Percentiles rank a stretch among this genome's conserved stretches.
These are phyloP conservation scores for Leptinotarsa defecta DNA, from an alignment of 1,140 invertebrate genomes.

Conservation along the genomic window DNA sequence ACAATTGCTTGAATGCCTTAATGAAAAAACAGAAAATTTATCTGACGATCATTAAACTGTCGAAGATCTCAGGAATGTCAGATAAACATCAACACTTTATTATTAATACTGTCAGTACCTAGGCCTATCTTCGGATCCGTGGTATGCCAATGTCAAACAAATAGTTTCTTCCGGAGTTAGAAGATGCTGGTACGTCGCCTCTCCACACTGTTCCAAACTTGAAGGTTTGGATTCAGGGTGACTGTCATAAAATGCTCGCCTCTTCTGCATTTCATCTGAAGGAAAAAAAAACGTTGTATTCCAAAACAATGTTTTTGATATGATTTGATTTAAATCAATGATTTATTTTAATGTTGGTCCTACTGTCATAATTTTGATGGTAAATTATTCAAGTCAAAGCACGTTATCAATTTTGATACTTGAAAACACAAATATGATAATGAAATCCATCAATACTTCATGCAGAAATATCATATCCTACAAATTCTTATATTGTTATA, in stretches of 20 bases:
- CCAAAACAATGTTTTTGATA: too few species aligned
- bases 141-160: conserved; percentile 74
- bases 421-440: too few species aligned
- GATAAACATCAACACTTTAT: not conserved
- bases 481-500: too few species aligned
- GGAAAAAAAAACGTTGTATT: not conserved
- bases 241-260: conserved; percentile 70
- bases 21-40: not conserved
- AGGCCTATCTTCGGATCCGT: conserved; percentile 48
- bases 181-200: conserved; percentile 63
- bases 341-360: too few species aligned
- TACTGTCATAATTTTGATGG: too few species aligned
- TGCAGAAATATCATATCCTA: too few species aligned
- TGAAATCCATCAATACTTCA: too few species aligned
- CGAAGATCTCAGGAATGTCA: not conserved
- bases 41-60: too few species aligned
- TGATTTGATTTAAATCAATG: too few species aligned
- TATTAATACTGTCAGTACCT: conserved; percentile 32
- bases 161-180: conserved; percentile 75
- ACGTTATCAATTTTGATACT: too few species aligned
- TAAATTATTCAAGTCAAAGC: too few species aligned
- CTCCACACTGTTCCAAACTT: conserved; percentile 62
- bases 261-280: conserved; percentile 73
- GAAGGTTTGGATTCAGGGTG: conserved; percentile 61
- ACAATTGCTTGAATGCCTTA: too few species aligned